Evolutionary conservation across 2,888 invertebrate species (phyloP).

Genomic region (Ormia ochracea): DNA sequence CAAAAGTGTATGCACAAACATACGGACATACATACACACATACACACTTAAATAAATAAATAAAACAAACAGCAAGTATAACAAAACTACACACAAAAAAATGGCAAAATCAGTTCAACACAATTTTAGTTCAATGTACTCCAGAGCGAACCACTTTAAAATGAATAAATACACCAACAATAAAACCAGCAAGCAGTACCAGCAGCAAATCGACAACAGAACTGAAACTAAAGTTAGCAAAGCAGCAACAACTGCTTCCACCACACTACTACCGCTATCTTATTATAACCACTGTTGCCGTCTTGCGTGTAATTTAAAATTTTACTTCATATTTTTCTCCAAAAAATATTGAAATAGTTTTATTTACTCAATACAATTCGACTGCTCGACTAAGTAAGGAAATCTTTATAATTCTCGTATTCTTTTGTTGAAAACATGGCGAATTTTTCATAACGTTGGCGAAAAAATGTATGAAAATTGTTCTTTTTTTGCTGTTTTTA

Average conservation of each 20-base stretch:
- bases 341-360: too few species aligned
- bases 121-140: slow-evolving; percentile 59
- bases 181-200: slow-evolving; percentile 20
- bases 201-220: slow-evolving; percentile 27
- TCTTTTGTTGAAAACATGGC: too few species aligned
- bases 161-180: slow-evolving; percentile 30
- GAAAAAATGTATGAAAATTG: too few species aligned
- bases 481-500: too few species aligned
- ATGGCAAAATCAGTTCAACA: slow-evolving; percentile 56
- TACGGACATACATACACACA: not conserved
- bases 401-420: too few species aligned
- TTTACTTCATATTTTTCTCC: not conserved
- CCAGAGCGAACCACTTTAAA: slow-evolving; percentile 38
- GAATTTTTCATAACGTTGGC: too few species aligned
- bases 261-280: not conserved
- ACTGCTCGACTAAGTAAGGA: too few species aligned
- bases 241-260: slow-evolving; percentile 26
- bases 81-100: slow-evolving; percentile 18
- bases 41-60: not conserved
- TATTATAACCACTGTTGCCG: slow-evolving; percentile 2
- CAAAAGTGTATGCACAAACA: slow-evolving; percentile 6
- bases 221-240: slow-evolving; percentile 14
- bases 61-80: slow-evolving; percentile 27
- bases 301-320: not conserved
- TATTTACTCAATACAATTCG: too few species aligned